Evolutionary conservation across 1,140 invertebrate species (phyloP), one percentile per base, ranked within the genome.

Genomic region (Eriosoma lanigerum): DNA sequence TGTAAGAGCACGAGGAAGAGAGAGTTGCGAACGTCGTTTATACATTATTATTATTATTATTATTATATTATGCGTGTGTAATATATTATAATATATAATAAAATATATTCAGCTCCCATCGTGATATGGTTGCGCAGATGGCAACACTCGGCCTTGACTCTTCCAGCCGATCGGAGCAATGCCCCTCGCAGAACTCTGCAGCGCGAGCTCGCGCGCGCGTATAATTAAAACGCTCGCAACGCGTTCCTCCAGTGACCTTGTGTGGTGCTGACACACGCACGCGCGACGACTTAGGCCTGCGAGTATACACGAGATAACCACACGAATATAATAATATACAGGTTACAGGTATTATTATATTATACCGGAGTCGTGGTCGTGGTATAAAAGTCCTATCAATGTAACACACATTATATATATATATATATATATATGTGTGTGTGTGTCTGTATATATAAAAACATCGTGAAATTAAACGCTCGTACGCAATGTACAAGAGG

Each of bases 111-210:
- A 17, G 44, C 66, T 70, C 66, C 44, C 66, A 48, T 73, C 26
- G 38, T 50, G 1, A 21, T 38, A 38, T 38, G 32, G 32, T 38
- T 29, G 73, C 21, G 73, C 73, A 78, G 73, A 78, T 60, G 73
- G 73, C 73, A 78, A 78, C 54, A 78, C 73, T 78, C 73, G 73
- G 73, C 73, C 73, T 78, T 78, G 73, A 78, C 73, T 78, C 73
- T 78, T 78, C 73, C 73, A 78, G 73, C 32, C 32, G 56, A 78
- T 4, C 32, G 73, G 73, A 60, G 54, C 73, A 78, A 78, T 78
- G 73, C 73, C 73, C 73, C 73, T 60, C 19, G 73, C 73, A 78
- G 73, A 78, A 78, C 73, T 78, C 73, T 19, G 50, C 32, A 38
- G 26, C 26, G 24, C 21, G 24, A 50, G 73, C 17, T 38, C 54